These are phyloP conservation scores for Climacteris rufus DNA, from an alignment of 2,113 vertebrate species.

Conservation along the genomic window DNA sequence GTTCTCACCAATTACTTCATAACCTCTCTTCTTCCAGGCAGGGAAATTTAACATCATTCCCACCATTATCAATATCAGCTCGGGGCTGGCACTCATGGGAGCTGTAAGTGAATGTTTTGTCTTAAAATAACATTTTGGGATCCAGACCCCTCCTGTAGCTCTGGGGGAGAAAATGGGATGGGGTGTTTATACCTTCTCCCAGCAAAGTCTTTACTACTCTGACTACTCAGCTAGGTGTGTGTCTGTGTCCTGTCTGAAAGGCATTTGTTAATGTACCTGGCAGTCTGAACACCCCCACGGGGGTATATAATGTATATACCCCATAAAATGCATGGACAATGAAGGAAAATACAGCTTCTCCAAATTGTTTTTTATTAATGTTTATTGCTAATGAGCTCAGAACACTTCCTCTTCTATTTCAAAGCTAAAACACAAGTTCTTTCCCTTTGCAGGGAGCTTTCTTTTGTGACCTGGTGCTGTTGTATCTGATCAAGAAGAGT, in stretches of 20 bases:
- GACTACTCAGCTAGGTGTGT: not conserved
- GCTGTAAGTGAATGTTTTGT: slow-evolving; percentile 77
- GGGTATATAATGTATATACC: not conserved
- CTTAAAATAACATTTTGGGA: not conserved
- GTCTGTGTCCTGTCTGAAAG: not conserved
- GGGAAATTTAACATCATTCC: slow-evolving; percentile 95
- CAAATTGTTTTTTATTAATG: not conserved
- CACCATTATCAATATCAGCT: slow-evolving; percentile 89
- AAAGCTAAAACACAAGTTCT: not conserved
- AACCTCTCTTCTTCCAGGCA: slow-evolving; percentile 75
- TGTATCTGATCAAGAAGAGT: slow-evolving; percentile 93
- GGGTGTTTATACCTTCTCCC: not conserved
- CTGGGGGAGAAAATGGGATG: fast-evolving
- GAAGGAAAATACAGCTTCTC: not conserved
- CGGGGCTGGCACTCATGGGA: slow-evolving; percentile 89
- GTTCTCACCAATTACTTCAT: not conserved
- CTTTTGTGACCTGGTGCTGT: slow-evolving; percentile 89
- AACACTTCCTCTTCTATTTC: not conserved
- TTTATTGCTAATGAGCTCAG: not conserved
- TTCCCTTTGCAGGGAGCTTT: slow-evolving; percentile 84
- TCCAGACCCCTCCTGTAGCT: not conserved
- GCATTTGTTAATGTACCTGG: not conserved
- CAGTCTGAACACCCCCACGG: not conserved
- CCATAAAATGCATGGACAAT: not conserved
- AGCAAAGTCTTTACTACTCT: not conserved